Evolutionary conservation across 2,888 invertebrate genomes (phyloP).

Genomic region (Stenodera caucasica): DNA sequence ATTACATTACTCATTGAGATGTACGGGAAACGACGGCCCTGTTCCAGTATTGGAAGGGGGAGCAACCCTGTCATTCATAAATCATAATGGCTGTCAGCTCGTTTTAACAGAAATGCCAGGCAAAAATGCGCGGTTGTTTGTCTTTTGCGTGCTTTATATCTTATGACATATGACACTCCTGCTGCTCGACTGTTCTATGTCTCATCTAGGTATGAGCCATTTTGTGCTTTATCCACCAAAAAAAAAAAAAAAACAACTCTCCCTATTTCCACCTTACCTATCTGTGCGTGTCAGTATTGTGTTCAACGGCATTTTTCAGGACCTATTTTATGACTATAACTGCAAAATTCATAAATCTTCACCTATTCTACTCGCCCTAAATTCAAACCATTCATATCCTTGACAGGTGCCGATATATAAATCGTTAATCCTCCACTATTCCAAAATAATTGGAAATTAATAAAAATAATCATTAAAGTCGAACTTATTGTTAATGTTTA

Average conservation of each 20-base stretch:
- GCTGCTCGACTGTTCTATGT: slow-evolving; percentile 10
- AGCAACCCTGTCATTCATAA: slow-evolving; percentile 52
- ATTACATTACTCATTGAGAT: slow-evolving; percentile 55
- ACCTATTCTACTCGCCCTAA: slow-evolving; percentile 22
- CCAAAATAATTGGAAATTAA: background rate
- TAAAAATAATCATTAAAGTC: background rate
- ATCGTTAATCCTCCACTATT: background rate
- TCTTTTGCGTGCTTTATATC: slow-evolving; percentile 48
- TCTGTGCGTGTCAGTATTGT: slow-evolving; percentile 11
- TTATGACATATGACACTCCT: slow-evolving; percentile 47
- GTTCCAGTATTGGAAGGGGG: slow-evolving; percentile 41
- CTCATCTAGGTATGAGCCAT: background rate
- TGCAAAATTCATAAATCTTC: slow-evolving; percentile 30
- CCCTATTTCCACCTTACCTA: slow-evolving; percentile 8
- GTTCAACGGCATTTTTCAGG: slow-evolving; percentile 16
- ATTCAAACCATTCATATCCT: slow-evolving; percentile 21
- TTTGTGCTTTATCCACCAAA: background rate
- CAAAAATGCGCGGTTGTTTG: slow-evolving; percentile 51
- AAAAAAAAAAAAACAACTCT: no score
- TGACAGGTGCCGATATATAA: slow-evolving; percentile 23
- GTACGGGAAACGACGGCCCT: slow-evolving; percentile 48
- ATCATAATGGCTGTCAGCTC: slow-evolving; percentile 51
- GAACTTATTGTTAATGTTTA: background rate
- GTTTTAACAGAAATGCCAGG: slow-evolving; percentile 43
- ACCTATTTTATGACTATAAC: slow-evolving; percentile 23